Evolutionary conservation across 2,888 invertebrate species (phyloP).

Genomic region (Therioaphis trifolii): DNA sequence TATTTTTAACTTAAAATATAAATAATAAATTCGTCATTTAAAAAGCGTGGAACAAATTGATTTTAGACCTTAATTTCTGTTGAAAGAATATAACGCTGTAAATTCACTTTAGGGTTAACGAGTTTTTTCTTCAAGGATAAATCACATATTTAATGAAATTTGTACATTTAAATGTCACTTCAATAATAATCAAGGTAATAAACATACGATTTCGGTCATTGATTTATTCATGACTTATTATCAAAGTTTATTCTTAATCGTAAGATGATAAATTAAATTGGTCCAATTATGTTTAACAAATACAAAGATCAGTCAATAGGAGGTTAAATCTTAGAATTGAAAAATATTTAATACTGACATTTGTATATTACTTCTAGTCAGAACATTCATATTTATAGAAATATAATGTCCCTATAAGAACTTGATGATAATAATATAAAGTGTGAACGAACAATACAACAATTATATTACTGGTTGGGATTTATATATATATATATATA

Average conservation of each 20-base stretch:
- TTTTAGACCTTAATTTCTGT: slow-evolving; percentile 11
- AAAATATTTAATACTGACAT: slow-evolving; percentile 29
- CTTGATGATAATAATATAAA: slow-evolving; percentile 3
- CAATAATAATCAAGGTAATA: neutral
- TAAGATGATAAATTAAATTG: slow-evolving; percentile 34
- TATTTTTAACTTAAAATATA: slow-evolving; percentile 22
- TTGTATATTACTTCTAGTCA: neutral
- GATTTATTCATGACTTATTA: neutral
- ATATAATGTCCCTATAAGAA: neutral
- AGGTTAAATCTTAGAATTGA: slow-evolving; percentile 14
- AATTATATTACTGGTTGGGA: neutral
- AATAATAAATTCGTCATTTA: slow-evolving; percentile 45
- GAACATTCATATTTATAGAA: neutral
- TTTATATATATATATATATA: neutral
- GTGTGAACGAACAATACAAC: neutral
- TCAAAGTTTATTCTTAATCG: slow-evolving; percentile 2
- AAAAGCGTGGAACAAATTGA: slow-evolving; percentile 10
- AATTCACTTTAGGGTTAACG: neutral
- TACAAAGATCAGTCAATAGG: slow-evolving; percentile 28
- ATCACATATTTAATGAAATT: neutral
- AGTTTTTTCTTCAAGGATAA: neutral
- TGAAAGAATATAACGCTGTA: neutral
- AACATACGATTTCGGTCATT: neutral
- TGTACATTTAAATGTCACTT: neutral
- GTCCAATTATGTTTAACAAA: slow-evolving; percentile 25